Evolutionary conservation across 1,140 invertebrate genomes (phyloP), one percentile per base, ranked within the genome.

Genomic region (Trichonephila inaurata): DNA sequence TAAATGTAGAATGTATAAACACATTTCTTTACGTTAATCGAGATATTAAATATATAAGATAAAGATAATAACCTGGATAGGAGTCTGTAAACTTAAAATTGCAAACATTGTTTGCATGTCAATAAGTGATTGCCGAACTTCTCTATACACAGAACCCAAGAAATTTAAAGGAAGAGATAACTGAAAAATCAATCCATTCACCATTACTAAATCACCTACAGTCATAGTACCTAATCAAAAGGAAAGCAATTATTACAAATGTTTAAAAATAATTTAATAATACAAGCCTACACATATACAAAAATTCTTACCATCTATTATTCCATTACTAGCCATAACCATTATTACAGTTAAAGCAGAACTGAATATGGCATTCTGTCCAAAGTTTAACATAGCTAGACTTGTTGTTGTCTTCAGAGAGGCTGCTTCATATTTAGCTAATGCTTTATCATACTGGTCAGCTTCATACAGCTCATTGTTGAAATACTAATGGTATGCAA

Each of bases 31-130:
- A 28, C 28, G 1, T 1, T 28, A 28, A 28, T 28, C 28, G 28
- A 28, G 28, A 28, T 28, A 40, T 4, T 1, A 40, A 40, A 40
- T 40, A 40, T 40, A 40, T 40, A 40, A 40, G 33, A 40, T 40
- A 40, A 40, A 40, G 33, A 40, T 40, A 40, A 40, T 40, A 40
- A 98, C 98, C 96, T 97, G 97, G 69, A 99, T 97, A 62, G 96
- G 96, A 51, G 98, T 97, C 95, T 98, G 97, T 85, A 99, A 97
- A 90, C 97, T 97, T 97, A 99, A 97, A 0, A 99, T 96, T 24
- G 97, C 97, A 96, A 99, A 99, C 99, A 99, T 99, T 64, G 98
- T 98, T 96, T 99, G 98, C 99, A 99, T 99, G 95, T 99, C 99
- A 83, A 99, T 98, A 69, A 99, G 96, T 12, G 99, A 98, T 96